Conservation (phyloP, 1,140 invertebrate genomes). For the Sycophila sp. region DNA sequence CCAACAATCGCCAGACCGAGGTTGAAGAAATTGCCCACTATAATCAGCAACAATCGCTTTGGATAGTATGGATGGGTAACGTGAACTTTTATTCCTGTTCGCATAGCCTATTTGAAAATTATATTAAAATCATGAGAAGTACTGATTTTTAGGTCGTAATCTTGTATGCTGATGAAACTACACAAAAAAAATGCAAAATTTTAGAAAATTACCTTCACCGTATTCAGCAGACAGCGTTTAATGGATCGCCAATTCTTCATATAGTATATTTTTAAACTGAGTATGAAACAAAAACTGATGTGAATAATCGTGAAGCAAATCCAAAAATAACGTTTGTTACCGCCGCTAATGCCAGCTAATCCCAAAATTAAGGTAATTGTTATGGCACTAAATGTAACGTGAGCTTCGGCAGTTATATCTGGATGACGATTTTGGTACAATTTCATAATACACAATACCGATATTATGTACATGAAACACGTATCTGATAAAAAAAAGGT, state of each 20-base stretch:
- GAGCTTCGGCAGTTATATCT: conserved; percentile 88
- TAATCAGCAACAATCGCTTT: conserved; percentile 68
- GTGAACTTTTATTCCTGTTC: too few species aligned
- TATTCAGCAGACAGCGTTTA: conserved; percentile 57
- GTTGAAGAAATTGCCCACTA: conserved; percentile 80
- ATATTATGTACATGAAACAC: conserved; percentile 93
- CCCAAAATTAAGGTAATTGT: conserved; percentile 84
- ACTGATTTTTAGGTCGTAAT: conserved; percentile 49
- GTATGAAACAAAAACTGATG: conserved; percentile 74
- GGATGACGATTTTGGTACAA: conserved; percentile 92
- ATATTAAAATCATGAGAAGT: too few species aligned
- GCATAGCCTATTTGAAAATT: too few species aligned
- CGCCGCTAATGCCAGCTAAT: conserved; percentile 83
- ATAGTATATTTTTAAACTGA: conserved; percentile 88
- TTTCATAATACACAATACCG: conserved; percentile 87
- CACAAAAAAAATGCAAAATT: conserved; percentile 40
- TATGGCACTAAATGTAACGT: conserved; percentile 81
- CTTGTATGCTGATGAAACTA: conserved; percentile 53
- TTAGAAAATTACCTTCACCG: conserved; percentile 51
- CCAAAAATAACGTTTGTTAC: conserved; percentile 80
- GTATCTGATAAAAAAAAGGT: conserved; percentile 73
- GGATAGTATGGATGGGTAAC: conserved; percentile 56
- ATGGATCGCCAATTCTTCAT: conserved; percentile 81
- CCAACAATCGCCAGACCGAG: conserved; percentile 79
- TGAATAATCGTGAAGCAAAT: conserved; percentile 80